Conservation (phyloP, 2,888 invertebrate species). For the Drosophila algonquin region DNA sequence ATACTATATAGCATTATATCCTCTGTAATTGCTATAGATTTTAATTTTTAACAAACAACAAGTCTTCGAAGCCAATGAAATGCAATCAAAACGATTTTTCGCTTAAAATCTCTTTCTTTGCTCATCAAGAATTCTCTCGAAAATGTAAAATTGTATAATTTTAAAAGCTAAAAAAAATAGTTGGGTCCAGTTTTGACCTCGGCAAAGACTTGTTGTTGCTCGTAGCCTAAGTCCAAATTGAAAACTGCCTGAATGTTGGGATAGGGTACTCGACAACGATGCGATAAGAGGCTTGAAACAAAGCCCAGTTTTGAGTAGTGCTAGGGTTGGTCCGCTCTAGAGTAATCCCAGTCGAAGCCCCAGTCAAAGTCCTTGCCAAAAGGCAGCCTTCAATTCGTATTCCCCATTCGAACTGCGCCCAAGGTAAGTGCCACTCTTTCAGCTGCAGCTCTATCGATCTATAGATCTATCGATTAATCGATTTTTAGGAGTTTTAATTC, state of each 20-base stretch:
- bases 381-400: constrained; percentile 39
- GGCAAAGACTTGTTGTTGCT: constrained; percentile 81
- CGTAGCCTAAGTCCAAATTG: constrained; percentile 70
- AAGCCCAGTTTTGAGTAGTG: constrained; percentile 52
- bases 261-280: constrained; percentile 91
- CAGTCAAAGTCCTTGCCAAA: constrained; percentile 8
- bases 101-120: constrained; percentile 83
- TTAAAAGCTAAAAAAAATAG: neutral
- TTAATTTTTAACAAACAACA: constrained; percentile 72
- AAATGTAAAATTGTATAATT: neutral
- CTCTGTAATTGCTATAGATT: constrained; percentile 9
- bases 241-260: constrained; percentile 97
- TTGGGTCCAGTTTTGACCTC: neutral
- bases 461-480: constrained; percentile 5
- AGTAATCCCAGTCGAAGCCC: constrained; percentile 19
- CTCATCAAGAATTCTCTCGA: neutral
- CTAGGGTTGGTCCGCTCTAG: constrained; percentile 56
- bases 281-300: constrained; percentile 82
- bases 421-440: constrained; percentile 75
- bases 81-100: constrained; percentile 83
- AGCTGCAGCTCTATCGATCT: constrained; percentile 3
- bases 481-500: constrained; percentile 25
- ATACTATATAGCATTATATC: constrained; percentile 2
- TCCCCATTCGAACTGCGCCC: constrained; percentile 40
- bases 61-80: constrained; percentile 75